phyloP scores from a whole-genome alignment of 2,113 vertebrate genomes.

The Callipepla californica region DNA sequence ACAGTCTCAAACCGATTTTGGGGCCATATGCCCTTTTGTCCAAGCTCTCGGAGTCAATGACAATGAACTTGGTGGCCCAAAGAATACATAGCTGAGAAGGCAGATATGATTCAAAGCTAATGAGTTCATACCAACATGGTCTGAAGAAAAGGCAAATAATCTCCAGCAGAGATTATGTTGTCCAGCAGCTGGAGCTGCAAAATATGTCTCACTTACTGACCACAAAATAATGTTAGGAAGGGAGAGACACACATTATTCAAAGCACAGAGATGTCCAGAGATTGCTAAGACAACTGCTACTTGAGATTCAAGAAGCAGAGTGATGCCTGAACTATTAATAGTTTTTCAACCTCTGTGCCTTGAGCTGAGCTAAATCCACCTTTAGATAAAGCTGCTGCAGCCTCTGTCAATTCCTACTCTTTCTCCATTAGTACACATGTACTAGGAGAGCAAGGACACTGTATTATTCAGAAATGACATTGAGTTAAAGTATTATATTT shows the following conservation, averaged over 20 bases:
- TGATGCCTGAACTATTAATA: fast-evolving
- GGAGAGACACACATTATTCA: not conserved
- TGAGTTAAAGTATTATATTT: not conserved
- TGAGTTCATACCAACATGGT: not conserved
- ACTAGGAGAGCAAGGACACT: not conserved
- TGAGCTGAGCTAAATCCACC: not conserved
- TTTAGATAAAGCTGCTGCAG: not conserved
- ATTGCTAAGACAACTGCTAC: not conserved
- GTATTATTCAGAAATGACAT: not conserved
- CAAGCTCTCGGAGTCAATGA: not conserved
- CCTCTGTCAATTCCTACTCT: not conserved
- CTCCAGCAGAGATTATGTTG: not conserved
- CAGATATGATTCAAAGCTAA: not conserved
- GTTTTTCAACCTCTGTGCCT: not conserved
- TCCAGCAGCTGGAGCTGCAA: not conserved
- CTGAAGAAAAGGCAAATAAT: not conserved
- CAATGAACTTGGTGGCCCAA: not conserved
- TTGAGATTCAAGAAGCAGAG: not conserved
- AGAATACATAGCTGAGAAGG: not conserved
- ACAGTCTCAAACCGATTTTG: not conserved
- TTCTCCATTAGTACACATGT: not conserved
- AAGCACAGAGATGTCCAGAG: not conserved
- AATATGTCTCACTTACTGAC: not conserved
- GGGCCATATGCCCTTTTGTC: not conserved
- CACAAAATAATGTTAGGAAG: not conserved